phyloP scores from a whole-genome alignment of 2,888 invertebrate species.

The Silvanus unidentatus region DNA sequence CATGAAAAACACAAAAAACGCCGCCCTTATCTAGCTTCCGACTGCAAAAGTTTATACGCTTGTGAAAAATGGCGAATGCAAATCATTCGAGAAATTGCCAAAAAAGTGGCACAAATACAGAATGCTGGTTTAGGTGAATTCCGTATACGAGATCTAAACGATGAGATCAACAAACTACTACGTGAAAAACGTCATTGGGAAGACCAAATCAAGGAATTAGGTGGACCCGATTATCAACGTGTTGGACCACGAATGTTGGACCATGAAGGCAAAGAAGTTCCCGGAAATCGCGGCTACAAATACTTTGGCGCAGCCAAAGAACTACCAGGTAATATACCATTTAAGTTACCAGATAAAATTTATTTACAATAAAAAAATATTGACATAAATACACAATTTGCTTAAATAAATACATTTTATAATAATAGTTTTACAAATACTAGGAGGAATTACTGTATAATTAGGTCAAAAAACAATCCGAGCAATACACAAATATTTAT shows the following conservation, averaged over 20 bases:
- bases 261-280: constrained; percentile 89
- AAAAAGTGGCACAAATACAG: constrained; percentile 98
- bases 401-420: too few relatives aligned
- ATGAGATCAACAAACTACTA: constrained; percentile 97
- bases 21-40: constrained; percentile 89
- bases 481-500: too few relatives aligned
- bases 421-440: too few relatives aligned
- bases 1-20: constrained; percentile 78
- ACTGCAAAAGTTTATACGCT: constrained; percentile 85
- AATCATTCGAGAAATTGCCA: constrained; percentile 94
- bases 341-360: background rate
- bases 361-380: background rate
- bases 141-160: constrained; percentile 94
- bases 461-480: too few relatives aligned
- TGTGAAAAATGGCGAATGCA: constrained; percentile 96
- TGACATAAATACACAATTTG: too few relatives aligned
- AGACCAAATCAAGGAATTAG: constrained; percentile 87
- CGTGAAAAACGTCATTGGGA: constrained; percentile 98
- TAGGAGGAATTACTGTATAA: too few relatives aligned
- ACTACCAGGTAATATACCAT: constrained; percentile 64
- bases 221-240: constrained; percentile 89
- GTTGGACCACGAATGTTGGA: constrained; percentile 91
- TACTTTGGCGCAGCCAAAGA: constrained; percentile 99
- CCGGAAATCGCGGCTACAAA: constrained; percentile 96
- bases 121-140: constrained; percentile 99